Evolutionary conservation across 2,888 invertebrate genomes (phyloP), one percentile per base, ranked within the genome.

Genomic region (Oligia latruncula): DNA sequence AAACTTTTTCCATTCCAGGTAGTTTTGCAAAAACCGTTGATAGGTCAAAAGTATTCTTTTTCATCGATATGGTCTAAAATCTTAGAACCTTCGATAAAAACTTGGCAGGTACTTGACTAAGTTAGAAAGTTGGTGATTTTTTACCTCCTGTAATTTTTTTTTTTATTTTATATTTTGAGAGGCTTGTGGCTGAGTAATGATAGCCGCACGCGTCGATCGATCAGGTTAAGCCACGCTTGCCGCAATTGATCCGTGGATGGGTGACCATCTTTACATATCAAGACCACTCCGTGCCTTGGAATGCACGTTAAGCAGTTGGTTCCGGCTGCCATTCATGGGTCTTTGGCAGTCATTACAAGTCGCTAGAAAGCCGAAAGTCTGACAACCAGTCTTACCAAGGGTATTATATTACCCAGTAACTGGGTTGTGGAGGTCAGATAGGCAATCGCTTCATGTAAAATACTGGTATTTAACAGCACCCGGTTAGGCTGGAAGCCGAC

Each of bases 1-100:
- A 86, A 81, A 78, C 60, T 84, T 80, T 46, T 67, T 46, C 72
- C 64, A 70, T 74, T 86, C 65, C 64, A 82, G 43, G 70, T 67
- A 80, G 73, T 83, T 77, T 43, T 11, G 4, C 35, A 74, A 85
- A 78, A 52, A n/a, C 65, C 55, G 20, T 83, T 78, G 55, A 11
- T 62, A 58, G 55, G 52, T 58, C 55, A 64, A 58, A 83, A 83
- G 79, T 67, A 43, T 43, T 83, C 74, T 35, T 84, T 58, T 84
- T 66, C 17, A 70, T 82, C 84, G 72, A 83, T 71, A 46, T 77
- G 43, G 62, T 43, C 64, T 77, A 82, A 81, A 58, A 58, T 77
- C 35, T 78, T 6, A 65, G 65, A 20, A 9, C 20, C 40, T 65
- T 84, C 4, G 20, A 60, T 79, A 62, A 83, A 60, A 68, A 58